A percentile compares a stretch with the other conserved stretches of the same genome.
Conservation (phyloP, 2,113 vertebrate genomes). For the Atherinomorus stipes region DNA sequence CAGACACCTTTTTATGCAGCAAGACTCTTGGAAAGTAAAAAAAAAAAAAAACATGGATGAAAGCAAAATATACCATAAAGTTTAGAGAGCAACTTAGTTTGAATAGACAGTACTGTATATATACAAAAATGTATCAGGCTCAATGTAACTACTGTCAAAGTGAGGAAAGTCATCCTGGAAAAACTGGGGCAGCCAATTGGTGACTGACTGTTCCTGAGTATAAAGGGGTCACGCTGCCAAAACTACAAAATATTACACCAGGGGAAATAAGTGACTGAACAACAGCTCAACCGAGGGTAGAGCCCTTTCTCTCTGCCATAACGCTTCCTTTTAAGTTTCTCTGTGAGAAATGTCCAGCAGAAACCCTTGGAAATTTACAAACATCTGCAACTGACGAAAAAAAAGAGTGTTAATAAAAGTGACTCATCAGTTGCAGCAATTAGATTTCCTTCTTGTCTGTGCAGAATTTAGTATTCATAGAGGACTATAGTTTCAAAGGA, state of each 20-base stretch:
- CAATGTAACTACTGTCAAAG: slow-evolving; percentile 40
- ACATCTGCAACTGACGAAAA: slow-evolving; percentile 15
- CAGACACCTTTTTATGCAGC: not conserved
- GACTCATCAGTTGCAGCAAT: slow-evolving; percentile 41
- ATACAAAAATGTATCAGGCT: slow-evolving; percentile 27
- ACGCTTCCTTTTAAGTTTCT: not conserved
- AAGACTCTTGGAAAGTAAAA: slow-evolving; percentile 10
- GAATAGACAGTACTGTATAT: not conserved
- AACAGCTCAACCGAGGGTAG: slow-evolving; percentile 21
- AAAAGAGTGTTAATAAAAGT: slow-evolving; percentile 23
- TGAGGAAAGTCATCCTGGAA: slow-evolving; percentile 56
- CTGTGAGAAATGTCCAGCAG: not conserved
- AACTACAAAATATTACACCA: slow-evolving; percentile 44
- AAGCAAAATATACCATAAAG: not conserved
- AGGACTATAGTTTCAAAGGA: slow-evolving; percentile 55
- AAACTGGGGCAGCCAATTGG: slow-evolving; percentile 62
- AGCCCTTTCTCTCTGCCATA: not conserved
- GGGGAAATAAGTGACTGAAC: slow-evolving; percentile 31
- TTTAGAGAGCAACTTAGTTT: slow-evolving; percentile 20
- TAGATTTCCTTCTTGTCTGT: slow-evolving; percentile 8
- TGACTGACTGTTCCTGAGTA: slow-evolving; percentile 47
- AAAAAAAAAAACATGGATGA: not conserved
- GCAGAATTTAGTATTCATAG: slow-evolving; percentile 40
- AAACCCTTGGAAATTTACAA: slow-evolving; percentile 5
- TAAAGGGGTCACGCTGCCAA: slow-evolving; percentile 63